These are phyloP conservation scores for Enteromius treurensis DNA, from an alignment of 2,797 vertebrate species.

Conservation along the genomic window DNA sequence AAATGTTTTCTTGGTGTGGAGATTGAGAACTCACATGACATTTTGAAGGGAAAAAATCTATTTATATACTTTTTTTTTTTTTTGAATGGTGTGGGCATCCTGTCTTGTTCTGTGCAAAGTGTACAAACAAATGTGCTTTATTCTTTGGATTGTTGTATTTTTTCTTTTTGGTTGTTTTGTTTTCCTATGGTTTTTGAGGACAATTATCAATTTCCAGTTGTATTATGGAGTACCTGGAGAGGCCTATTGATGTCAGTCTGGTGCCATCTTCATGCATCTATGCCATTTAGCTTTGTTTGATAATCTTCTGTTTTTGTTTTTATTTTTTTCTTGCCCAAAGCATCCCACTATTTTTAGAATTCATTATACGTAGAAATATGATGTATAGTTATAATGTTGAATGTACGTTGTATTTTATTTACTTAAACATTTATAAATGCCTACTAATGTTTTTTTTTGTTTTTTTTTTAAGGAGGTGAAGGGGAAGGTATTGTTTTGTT, in stretches of 20 bases:
- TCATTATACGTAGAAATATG: neutral
- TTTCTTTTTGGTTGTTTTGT: slow-evolving; percentile 18
- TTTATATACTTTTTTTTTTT: neutral
- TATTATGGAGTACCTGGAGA: slow-evolving; percentile 17
- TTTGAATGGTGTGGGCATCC: neutral
- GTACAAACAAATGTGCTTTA: slow-evolving; percentile 10
- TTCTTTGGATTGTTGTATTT: neutral
- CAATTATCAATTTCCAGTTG: slow-evolving; percentile 18
- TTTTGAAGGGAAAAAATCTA: neutral
- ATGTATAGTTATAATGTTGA: neutral
- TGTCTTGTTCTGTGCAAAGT: slow-evolving; percentile 17
- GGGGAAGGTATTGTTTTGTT: slow-evolving; percentile 46
- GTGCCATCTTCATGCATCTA: slow-evolving; percentile 41
- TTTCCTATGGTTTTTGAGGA: neutral
- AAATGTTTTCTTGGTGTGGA: neutral
- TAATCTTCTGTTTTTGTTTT: neutral
- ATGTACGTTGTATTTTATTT: slow-evolving; percentile 48
- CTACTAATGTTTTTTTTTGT: slow-evolving; percentile 49
- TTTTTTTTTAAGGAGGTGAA: slow-evolving; percentile 53
- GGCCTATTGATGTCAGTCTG: slow-evolving; percentile 26
- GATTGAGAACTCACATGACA: neutral
- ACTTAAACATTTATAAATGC: slow-evolving; percentile 33
- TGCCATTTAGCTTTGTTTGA: slow-evolving; percentile 13
- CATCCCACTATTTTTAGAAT: neutral
- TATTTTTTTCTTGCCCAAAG: neutral